These are phyloP conservation scores for Scaptomyza montana DNA, from an alignment of 1,140 invertebrate species.

Conservation along the genomic window DNA sequence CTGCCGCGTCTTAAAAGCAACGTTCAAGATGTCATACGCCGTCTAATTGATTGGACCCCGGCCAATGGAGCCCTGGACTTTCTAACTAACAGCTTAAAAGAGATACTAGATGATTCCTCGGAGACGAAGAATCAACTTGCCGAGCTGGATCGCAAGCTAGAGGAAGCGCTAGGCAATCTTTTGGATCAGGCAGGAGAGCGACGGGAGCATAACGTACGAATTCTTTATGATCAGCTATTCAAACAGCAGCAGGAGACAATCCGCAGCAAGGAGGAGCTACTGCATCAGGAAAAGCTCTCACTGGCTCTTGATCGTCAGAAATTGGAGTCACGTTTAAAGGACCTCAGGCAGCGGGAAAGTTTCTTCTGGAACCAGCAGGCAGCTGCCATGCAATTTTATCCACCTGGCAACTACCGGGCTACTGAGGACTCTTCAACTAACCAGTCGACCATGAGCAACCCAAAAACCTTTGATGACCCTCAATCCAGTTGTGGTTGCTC, in stretches of 20 bases:
- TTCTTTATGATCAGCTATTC: conserved; percentile 47
- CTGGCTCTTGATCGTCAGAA: conserved; percentile 11
- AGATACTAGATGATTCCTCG: conserved; percentile 31
- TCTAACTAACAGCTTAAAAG: conserved; percentile 35
- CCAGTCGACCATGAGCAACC: not conserved
- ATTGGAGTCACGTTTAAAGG: not conserved
- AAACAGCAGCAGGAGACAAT: conserved; percentile 33
- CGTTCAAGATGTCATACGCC: conserved; percentile 28
- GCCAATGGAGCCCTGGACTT: conserved; percentile 33
- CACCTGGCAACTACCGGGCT: not conserved
- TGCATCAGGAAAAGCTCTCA: not conserved
- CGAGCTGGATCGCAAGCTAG: conserved; percentile 51
- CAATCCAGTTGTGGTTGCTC: conserved; percentile 7
- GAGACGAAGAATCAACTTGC: not conserved
- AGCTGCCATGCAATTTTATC: not conserved
- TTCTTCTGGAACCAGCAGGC: conserved; percentile 11
- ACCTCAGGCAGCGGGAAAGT: conserved; percentile 32
- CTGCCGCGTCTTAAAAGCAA: conserved; percentile 10
- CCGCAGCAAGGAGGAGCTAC: conserved; percentile 12
- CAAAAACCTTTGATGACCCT: not conserved
- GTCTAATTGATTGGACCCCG: conserved; percentile 37
- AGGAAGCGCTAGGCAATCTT: conserved; percentile 26
- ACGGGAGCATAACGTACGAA: conserved; percentile 44
- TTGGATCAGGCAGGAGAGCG: conserved; percentile 39
- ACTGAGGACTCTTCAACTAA: not conserved